A percentile compares a stretch with the other conserved stretches of the same genome.
phyloP scores from a whole-genome alignment of 35 echinoderm and acorn worm genomes.

The Nesometra sesokonis region DNA sequence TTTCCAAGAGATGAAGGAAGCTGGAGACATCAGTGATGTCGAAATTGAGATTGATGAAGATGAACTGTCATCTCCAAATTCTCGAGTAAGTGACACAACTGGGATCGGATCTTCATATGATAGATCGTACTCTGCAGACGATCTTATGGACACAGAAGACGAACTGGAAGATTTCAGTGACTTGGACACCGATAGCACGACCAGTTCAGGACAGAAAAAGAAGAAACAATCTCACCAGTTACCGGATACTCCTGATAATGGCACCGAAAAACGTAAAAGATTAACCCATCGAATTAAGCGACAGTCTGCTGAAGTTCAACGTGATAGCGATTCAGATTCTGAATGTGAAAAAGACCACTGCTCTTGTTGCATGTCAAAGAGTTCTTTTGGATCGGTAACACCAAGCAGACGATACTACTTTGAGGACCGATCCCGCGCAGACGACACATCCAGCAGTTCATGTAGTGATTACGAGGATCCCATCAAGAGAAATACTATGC shows the following conservation, averaged over 20 bases:
- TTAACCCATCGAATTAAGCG: conserved; percentile 13
- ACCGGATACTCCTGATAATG: conserved; percentile 2
- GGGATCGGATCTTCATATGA: not conserved
- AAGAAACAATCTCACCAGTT: conserved; percentile 17
- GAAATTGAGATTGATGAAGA: conserved; percentile 11
- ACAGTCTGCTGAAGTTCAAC: not conserved
- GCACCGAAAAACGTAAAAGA: conserved; percentile 17
- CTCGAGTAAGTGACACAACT: conserved; percentile 25
- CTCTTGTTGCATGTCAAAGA: conserved; percentile 48
- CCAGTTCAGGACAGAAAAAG: conserved; percentile 6
- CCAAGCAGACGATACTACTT: conserved; percentile 44
- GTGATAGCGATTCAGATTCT: not conserved
- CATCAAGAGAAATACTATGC: conserved; percentile 7
- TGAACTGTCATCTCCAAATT: conserved; percentile 34
- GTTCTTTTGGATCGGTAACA: conserved; percentile 46
- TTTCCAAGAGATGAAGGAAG: conserved; percentile 60
- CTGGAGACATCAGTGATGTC: conserved; percentile 30
- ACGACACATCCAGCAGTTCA: conserved; percentile 54
- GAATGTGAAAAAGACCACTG: conserved; percentile 21
- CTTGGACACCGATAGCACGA: conserved; percentile 45
- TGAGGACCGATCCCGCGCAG: conserved; percentile 36
- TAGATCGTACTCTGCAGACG: not conserved
- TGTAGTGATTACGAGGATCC: conserved; percentile 55
- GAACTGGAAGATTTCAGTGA: conserved; percentile 73
- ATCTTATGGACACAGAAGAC: conserved; percentile 64